Evolutionary conservation across 2,113 vertebrate species (phyloP).

Genomic region (Thunnus maccoyii): DNA sequence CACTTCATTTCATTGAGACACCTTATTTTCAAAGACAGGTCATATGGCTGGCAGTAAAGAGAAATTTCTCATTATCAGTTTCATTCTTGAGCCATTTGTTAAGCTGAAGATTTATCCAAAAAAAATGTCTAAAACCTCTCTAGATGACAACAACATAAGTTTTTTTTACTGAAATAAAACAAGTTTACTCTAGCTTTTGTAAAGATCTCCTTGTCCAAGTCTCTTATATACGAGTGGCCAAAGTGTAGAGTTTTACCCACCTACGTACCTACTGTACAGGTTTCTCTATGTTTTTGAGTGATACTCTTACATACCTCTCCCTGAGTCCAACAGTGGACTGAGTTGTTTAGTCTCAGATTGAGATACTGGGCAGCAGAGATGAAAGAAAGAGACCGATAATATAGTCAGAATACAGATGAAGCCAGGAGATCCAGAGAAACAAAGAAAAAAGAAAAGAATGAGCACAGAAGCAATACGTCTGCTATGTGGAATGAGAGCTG

Average conservation of each 20-base stretch:
- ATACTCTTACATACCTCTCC: constrained; percentile 68
- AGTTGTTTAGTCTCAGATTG: constrained; percentile 67
- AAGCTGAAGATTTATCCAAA: background rate
- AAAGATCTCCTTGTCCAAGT: background rate
- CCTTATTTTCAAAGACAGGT: background rate
- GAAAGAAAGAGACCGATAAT: constrained; percentile 6
- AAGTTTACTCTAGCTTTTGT: background rate
- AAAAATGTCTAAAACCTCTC: background rate
- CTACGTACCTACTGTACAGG: background rate
- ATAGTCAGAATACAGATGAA: constrained; percentile 20
- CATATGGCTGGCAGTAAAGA: background rate
- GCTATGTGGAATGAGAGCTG: background rate
- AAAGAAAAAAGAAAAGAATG: background rate
- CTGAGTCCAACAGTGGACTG: constrained; percentile 70
- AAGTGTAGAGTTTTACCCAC: background rate
- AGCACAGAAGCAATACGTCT: background rate
- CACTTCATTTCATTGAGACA: too few relatives aligned
- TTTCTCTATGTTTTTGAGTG: background rate
- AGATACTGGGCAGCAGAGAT: constrained; percentile 65
- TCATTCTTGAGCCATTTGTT: background rate
- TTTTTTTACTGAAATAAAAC: background rate
- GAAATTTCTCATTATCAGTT: background rate
- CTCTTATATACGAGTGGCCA: background rate
- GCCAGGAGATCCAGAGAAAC: constrained; percentile 8
- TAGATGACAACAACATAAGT: too few relatives aligned